Conservation (phyloP, 1,140 invertebrate genomes). For the Drosophila suzukii region DNA sequence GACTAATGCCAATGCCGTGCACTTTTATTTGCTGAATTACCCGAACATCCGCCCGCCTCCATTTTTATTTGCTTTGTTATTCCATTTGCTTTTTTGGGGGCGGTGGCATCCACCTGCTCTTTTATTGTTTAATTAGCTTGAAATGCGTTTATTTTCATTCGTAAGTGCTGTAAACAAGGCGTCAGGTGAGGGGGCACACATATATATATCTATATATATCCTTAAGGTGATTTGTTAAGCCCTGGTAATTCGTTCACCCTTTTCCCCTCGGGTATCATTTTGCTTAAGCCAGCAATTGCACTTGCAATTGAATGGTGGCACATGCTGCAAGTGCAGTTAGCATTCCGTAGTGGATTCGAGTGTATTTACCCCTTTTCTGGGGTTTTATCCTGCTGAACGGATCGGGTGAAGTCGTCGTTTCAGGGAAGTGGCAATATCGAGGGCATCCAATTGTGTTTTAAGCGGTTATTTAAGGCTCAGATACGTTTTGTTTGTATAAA, state of each 20-base stretch:
- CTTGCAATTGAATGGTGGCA: conserved; percentile 19
- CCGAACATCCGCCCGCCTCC: conserved; percentile 8
- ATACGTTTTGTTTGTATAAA: background rate
- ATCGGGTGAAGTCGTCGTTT: conserved; percentile 7
- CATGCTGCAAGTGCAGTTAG: conserved; percentile 26
- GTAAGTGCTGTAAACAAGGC: conserved; percentile 74
- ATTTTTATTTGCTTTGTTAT: conserved; percentile 58
- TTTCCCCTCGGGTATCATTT: conserved; percentile 7
- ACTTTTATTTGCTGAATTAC: conserved; percentile 68
- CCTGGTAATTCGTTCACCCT: conserved; percentile 51
- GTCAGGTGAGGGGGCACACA: conserved; percentile 33
- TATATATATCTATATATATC: conserved; percentile 12
- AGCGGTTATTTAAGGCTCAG: background rate
- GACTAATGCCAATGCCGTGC: conserved; percentile 52
- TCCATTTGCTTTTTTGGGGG: conserved; percentile 50
- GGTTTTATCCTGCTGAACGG: background rate
- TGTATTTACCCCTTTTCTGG: conserved; percentile 13
- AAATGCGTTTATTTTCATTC: conserved; percentile 81
- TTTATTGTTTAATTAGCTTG: conserved; percentile 82
- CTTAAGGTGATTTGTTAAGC: conserved; percentile 71
- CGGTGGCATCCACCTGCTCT: conserved; percentile 33
- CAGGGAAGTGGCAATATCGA: background rate
- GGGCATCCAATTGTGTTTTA: background rate
- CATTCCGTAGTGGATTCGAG: conserved; percentile 37
- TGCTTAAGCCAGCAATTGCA: conserved; percentile 32